Evolutionary conservation across 2,888 invertebrate species (phyloP).

Genomic region (Orthosia incerta): DNA sequence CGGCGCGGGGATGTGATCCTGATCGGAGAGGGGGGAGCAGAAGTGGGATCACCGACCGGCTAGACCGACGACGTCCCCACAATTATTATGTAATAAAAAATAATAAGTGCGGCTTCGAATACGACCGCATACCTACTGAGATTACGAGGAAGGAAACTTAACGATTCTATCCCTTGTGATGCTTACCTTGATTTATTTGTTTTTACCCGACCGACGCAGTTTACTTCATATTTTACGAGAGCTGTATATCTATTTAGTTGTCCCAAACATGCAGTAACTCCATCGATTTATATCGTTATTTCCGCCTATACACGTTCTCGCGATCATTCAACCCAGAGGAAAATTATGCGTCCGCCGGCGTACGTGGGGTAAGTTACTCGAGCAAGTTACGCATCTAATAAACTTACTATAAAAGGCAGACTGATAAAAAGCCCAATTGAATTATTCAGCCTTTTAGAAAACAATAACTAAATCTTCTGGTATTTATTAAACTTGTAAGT

Average conservation of each 20-base stretch:
- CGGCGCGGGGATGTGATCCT: slow-evolving; percentile 65
- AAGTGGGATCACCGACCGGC: slow-evolving; percentile 77
- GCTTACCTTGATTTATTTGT: slow-evolving; percentile 54
- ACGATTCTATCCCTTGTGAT: slow-evolving; percentile 60
- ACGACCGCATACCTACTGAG: slow-evolving; percentile 73
- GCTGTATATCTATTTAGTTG: slow-evolving; percentile 50
- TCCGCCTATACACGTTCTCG: slow-evolving; percentile 42
- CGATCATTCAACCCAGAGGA: slow-evolving; percentile 67
- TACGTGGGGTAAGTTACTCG: slow-evolving; percentile 44
- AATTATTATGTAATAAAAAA: slow-evolving; percentile 85
- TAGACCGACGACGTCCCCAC: slow-evolving; percentile 79
- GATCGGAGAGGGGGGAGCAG: slow-evolving; percentile 53
- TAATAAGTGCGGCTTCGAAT: slow-evolving; percentile 77
- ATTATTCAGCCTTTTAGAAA: slow-evolving; percentile 39
- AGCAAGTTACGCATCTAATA: slow-evolving; percentile 31
- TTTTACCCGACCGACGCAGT: slow-evolving; percentile 6
- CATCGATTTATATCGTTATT: slow-evolving; percentile 55
- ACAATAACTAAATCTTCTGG: slow-evolving; percentile 11
- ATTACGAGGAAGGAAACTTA: slow-evolving; percentile 75
- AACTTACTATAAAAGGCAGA: slow-evolving; percentile 20
- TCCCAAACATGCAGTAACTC: slow-evolving; percentile 57
- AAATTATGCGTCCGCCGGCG: slow-evolving; percentile 64
- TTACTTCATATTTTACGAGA: slow-evolving; percentile 53
- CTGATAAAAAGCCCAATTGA: slow-evolving; percentile 29
- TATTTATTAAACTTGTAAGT: not conserved